Base-by-base conservation (phyloP, 2,888 invertebrate genomes). In the Coleophora deauratella region DNA sequence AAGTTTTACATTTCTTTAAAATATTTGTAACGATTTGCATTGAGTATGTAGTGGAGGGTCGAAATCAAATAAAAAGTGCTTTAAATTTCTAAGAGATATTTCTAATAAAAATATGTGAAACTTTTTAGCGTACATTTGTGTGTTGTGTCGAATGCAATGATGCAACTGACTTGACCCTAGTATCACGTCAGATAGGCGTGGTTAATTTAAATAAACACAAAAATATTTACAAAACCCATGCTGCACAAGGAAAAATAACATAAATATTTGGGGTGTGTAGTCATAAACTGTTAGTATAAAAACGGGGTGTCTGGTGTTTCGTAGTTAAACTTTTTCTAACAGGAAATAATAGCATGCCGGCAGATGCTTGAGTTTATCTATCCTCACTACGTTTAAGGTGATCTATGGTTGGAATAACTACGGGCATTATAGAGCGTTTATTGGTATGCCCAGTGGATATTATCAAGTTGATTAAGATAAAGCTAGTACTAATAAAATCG, bases 101-200 rank as follows among this genome's bases (percentile, higher is more conserved):
- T 57, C 61, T 70, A 69, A 58, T 59, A 66, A 69, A 66, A 68
- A 66, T 60, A 62, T 59, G 70, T 66, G 63, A 78, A 75, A 73
- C 71, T 82, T 82, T 82, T 82, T 84, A 86, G 86, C 86, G 86
- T 86, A 86, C 86, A 87, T 82, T 64, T 86, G 86, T 86, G 86
- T 86, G 86, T 78, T 70, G 84, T 81, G 81, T 80, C 85, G 84
- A 86, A 86, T 77, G 86, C 86, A 86, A 85, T 85, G 85, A 79
- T 86, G 85, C 86, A 86, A 86, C 77, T 86, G 86, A 86, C 86
- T 78, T 70, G 66, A 74, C 71, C 80, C 77, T 72, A 65, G 60
- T 68, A 69, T 71, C 65, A 66, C 67, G 68, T 62, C 77, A 80
- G 79, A 78, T 81, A 76, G 73, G 64, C 68, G 66, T 66, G 73